phyloP scores from a whole-genome alignment of 2,797 vertebrate species.

The Prunella strophiata region DNA sequence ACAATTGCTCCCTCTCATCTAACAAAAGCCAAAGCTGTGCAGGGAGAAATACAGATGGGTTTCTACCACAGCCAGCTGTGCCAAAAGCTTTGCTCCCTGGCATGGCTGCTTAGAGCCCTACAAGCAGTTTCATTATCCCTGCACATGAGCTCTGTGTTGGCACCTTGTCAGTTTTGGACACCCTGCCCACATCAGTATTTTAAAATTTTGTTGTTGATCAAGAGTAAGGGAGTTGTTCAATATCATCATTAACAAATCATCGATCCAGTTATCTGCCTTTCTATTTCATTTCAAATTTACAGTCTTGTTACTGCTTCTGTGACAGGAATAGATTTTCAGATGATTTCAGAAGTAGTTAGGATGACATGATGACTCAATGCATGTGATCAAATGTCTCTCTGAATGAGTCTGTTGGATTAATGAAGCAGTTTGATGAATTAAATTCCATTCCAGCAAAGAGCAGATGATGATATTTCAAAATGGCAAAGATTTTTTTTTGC shows the following conservation, averaged over 20 bases:
- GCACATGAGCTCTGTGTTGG: neutral
- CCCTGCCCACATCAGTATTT: neutral
- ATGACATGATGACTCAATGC: constrained; percentile 44
- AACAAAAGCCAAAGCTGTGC: neutral
- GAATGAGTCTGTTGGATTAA: constrained; percentile 61
- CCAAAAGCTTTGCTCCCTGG: neutral
- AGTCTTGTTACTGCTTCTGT: constrained; percentile 45
- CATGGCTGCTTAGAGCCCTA: neutral
- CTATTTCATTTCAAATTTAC: constrained; percentile 77
- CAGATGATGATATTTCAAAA: constrained; percentile 28
- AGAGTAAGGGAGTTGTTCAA: constrained; percentile 46
- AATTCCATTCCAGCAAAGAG: constrained; percentile 35
- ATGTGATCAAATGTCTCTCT: constrained; percentile 59
- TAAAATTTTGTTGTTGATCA: neutral
- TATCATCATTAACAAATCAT: constrained; percentile 75
- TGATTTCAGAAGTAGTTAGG: constrained; percentile 49
- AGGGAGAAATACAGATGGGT: neutral
- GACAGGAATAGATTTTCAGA: constrained; percentile 70
- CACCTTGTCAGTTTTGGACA: neutral
- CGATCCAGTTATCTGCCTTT: constrained; percentile 76
- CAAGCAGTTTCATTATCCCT: neutral
- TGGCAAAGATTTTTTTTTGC: neutral
- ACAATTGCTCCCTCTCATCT: neutral
- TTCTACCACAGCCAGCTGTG: neutral
- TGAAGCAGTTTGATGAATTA: constrained; percentile 59